These are phyloP conservation scores for Neoscelio sp. DNA, from an alignment of 2,888 invertebrate genomes.

Conservation along the genomic window DNA sequence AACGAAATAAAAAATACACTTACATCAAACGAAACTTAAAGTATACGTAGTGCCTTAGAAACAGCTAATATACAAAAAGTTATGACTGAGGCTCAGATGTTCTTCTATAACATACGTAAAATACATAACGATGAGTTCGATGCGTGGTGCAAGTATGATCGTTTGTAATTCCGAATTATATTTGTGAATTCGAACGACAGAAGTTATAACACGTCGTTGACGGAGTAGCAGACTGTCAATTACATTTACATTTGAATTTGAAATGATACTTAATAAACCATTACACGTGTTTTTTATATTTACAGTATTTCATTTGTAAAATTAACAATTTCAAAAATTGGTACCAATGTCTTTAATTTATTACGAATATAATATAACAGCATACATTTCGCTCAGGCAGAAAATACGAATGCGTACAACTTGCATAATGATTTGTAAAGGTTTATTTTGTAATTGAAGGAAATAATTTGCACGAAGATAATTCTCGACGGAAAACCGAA, in stretches of 20 bases:
- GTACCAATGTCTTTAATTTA: too few relatives aligned
- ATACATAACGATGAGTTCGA: slow-evolving; percentile 41
- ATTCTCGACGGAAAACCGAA: slow-evolving; percentile 41
- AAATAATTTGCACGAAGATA: slow-evolving; percentile 12
- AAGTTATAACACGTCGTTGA: slow-evolving; percentile 28
- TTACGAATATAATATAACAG: too few relatives aligned
- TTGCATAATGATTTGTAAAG: not conserved
- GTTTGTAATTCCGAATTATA: slow-evolving; percentile 8
- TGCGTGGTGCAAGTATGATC: slow-evolving; percentile 31
- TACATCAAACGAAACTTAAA: slow-evolving; percentile 8
- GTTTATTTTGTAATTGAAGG: not conserved
- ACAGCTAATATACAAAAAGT: slow-evolving; percentile 21
- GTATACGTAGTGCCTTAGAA: slow-evolving; percentile 23
- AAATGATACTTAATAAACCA: not conserved
- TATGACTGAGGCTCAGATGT: slow-evolving; percentile 40
- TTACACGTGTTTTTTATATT: slow-evolving; percentile 21
- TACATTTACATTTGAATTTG: slow-evolving; percentile 32
- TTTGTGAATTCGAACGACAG: slow-evolving; percentile 23
- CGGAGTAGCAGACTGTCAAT: slow-evolving; percentile 39
- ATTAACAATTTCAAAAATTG: too few relatives aligned
- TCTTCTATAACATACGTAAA: slow-evolving; percentile 54
- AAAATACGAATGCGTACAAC: too few relatives aligned
- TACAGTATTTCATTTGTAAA: slow-evolving; percentile 10
- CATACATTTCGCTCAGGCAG: too few relatives aligned
- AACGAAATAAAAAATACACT: slow-evolving; percentile 13